Base-by-base conservation (phyloP, 1,140 invertebrate genomes). In the Matsumurasca onukii region DNA sequence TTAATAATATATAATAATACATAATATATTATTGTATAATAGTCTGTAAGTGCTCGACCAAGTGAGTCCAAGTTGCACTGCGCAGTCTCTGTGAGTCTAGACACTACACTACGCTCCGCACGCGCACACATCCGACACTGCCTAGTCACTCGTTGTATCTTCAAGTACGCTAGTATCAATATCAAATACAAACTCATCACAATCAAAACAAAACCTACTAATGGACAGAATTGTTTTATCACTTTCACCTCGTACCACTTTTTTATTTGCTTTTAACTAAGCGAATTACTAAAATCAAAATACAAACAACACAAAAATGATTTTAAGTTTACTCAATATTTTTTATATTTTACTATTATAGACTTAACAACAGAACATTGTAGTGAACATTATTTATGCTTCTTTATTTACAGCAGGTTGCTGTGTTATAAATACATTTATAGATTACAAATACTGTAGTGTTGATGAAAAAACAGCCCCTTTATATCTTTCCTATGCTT, bases 1-100 rank as follows among this genome's bases (percentile, higher is more conserved):
- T 48, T 65, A 20, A 45, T 45, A 65, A 63, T 63, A 34, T 65
- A 63, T 65, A 65, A 48, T 48, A 65, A 48, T 65, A 65, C 62
- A 65, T 65, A 65, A 22, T 65, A 48, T 63, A 34, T 45, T 48
- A 65, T 65, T 48, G 62, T 65, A 45, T 65, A 65, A 12, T 65
- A 45, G 39, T 65, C 39, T 63, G 22, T 63, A n/a, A 5, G 31
- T 22, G 62, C 62, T 39, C 39, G 9, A 34, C 31, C 17, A 55
- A 5, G 3, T 17, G 39, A 39, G 62, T 65, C 62, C 34, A 12
- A 39, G 17, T 39, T 17, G 34, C 34, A 39, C 34, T 39, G 17
- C 34, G 34, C 34, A 9, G 34, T 9, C 34, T 5, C 34, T 39
- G 34, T 39, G 5, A 17, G 17, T 17, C 5, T 39, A 9, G 34